Base-by-base conservation (phyloP, 2,888 invertebrate genomes). In the Drosophila sordidula region DNA sequence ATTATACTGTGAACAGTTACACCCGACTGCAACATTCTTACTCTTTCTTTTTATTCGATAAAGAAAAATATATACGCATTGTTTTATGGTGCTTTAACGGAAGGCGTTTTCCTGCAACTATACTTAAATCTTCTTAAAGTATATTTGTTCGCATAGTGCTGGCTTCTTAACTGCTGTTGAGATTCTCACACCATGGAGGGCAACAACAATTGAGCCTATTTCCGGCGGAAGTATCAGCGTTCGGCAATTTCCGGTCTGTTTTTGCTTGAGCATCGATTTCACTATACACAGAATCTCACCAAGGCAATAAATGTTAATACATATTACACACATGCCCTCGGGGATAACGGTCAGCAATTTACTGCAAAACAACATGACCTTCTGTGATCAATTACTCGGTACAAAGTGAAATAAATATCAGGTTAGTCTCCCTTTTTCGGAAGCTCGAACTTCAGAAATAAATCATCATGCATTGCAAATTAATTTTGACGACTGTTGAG, bases 161-260 rank as follows among this genome's bases (percentile, higher is more conserved):
- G 36, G n/a, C 6, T 46, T 2, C 3, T 3, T 26, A n/a, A 25
- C 12, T 46, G 16, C 22, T 50, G 49, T 18, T 32, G 29, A 39
- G 38, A 38, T 36, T 51, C 77, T 51, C 71, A 55, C 64, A 39
- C 51, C 42, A 25, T 9, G 12, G 18, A 11, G 22, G 25, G 50
- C 55, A 87, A 74, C 78, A 72, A 76, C 75, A 80, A 88, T 87
- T 87, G 67, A 87, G 84, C 84, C 71, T 73, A 90, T 89, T 87
- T 86, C 90, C 86, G 89, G 76, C 75, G 86, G 86, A 86, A 75
- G 90, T 75, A 80, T 86, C 89, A 87, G 86, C 72, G 74, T 86
- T 89, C 70, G 81, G 84, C 81, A 90, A 86, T 86, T 89, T 86
- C 86, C 86, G 86, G 89, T 62, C 55, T 64, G 64, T 58, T 51